Conservation (phyloP, 2,888 invertebrate species). For the Eledone cirrhosa region DNA sequence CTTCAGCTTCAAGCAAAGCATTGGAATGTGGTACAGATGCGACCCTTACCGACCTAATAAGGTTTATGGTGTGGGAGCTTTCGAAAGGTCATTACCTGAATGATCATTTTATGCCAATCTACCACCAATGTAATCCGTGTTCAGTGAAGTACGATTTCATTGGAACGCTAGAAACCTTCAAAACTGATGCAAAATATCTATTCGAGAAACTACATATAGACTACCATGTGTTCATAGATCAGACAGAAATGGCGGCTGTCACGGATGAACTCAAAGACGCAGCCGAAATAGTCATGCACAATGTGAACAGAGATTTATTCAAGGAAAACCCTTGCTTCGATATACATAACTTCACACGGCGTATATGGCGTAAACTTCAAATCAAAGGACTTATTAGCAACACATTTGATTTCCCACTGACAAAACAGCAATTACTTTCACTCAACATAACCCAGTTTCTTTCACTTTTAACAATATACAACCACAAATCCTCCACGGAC, state of each 20-base stretch:
- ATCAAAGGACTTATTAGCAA: conserved; percentile 14
- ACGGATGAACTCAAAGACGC: conserved; percentile 8
- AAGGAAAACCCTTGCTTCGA: background rate
- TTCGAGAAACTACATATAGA: background rate
- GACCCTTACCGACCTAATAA: conserved; percentile 30
- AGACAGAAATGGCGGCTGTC: background rate
- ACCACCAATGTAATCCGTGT: conserved; percentile 23
- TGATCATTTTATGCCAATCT: conserved; percentile 26
- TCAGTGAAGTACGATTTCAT: conserved; percentile 30
- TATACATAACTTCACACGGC: background rate
- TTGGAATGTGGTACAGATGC: conserved; percentile 10
- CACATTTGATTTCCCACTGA: conserved; percentile 15
- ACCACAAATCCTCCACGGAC: background rate
- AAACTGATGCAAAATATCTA: conserved; percentile 20
- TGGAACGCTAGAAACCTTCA: conserved; percentile 32
- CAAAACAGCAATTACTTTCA: background rate
- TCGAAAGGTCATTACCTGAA: background rate
- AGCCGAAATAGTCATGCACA: background rate
- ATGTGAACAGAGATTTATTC: background rate
- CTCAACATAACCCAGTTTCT: background rate
- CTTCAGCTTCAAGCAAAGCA: background rate
- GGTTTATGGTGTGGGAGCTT: background rate
- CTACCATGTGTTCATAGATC: background rate
- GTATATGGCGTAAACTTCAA: conserved; percentile 23
- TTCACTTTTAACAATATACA: background rate